Evolutionary conservation across 1,140 invertebrate genomes (phyloP), one percentile per base, ranked within the genome.

Genomic region (Ganaspis sp.): DNA sequence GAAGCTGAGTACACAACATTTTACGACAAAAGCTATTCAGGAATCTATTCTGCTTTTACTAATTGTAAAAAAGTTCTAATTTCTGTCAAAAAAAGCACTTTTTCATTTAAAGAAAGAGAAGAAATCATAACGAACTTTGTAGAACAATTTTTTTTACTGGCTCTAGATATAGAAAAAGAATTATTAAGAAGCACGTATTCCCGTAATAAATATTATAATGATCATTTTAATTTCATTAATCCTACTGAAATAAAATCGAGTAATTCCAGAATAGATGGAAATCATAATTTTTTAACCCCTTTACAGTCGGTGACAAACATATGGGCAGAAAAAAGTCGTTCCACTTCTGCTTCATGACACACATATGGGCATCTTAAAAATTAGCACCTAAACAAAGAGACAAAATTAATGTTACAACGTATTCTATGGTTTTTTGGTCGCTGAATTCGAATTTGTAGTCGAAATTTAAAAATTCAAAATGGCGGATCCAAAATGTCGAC

Each of bases 201-300:
- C 1, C 49, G 38, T 19, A 69, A 74, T n/a, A 42, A 42, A 69
- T 37, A 40, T 58, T 76, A 71, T 64, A 42, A 2, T 73, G 69
- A 38, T 78, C 4, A 49, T 73, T 78, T 38, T 81, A 81, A 72
- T 1, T 26, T 54, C 49, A 26, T 69, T 72, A 45, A 73, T 49
- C 23, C 76, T 9, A 21, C 78, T 19, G 45, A 77, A 70, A 53
- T 78, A n/a, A 45, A 70, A 19, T 11, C 76, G 8, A 78, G 73
- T 58, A 72, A 78, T 70, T n/a, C n/a, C n/a, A 74, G 80, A 40
- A 75, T 72, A 6, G 72, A 80, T 58, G 78, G 78, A 17, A 80
- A 78, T 74, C 26, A 79, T 54, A 75, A 75, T 1, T 38, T 58
- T 15, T 79, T 74, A 8, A 76, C n/a, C n/a, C n/a, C n/a, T n/a